Conservation (phyloP, 2,113 vertebrate genomes). For the Heterocephalus glaber region DNA sequence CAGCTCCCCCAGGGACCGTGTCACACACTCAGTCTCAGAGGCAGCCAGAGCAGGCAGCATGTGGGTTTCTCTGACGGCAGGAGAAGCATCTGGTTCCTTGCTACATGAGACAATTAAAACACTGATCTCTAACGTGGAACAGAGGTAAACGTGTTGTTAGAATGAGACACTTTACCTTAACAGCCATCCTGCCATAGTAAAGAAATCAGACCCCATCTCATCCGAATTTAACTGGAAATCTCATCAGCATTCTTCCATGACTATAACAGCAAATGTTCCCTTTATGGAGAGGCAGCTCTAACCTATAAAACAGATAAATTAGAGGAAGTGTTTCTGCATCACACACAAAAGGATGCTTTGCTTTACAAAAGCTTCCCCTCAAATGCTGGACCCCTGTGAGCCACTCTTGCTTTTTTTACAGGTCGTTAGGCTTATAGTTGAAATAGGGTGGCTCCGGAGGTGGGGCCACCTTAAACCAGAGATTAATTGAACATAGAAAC, state of each 20-base stretch:
- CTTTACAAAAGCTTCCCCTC: conserved; percentile 39
- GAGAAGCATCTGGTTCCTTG: background rate
- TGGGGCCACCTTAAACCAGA: background rate
- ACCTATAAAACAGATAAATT: conserved; percentile 37
- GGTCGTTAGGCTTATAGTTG: conserved; percentile 41
- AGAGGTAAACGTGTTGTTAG: background rate
- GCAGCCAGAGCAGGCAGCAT: background rate
- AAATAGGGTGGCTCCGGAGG: background rate
- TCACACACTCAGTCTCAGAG: background rate
- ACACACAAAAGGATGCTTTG: conserved; percentile 4
- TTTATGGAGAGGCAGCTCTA: background rate
- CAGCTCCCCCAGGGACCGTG: background rate
- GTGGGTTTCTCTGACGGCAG: background rate
- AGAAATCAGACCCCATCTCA: conserved; percentile 11
- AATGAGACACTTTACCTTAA: background rate
- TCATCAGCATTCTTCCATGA: conserved; percentile 65
- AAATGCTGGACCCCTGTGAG: background rate
- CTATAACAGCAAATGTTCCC: background rate
- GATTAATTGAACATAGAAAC: background rate
- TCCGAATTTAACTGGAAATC: conserved; percentile 58
- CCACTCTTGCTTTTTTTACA: conserved; percentile 49
- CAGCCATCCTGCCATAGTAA: background rate
- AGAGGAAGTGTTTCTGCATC: background rate
- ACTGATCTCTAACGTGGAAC: background rate
- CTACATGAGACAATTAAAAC: conserved; percentile 34